A percentile compares a stretch with the other conserved stretches of the same genome.
These are phyloP conservation scores for Hirundichthys speculiger DNA, from an alignment of 2,113 vertebrate species.

Conservation along the genomic window DNA sequence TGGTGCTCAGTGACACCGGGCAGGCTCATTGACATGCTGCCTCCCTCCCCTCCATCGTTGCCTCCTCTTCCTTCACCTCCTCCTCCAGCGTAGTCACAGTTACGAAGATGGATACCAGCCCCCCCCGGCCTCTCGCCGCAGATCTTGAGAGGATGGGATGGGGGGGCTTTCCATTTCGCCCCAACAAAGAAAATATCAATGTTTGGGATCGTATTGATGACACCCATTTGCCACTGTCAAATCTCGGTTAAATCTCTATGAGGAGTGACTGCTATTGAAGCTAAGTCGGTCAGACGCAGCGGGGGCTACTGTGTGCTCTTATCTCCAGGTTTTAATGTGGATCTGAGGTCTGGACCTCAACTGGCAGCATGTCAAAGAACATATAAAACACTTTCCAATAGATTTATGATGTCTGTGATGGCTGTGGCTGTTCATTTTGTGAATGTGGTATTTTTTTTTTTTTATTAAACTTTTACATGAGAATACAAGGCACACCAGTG, in stretches of 20 bases:
- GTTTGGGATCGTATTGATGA: constrained; percentile 71
- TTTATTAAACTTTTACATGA: constrained; percentile 1
- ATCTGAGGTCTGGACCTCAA: no score
- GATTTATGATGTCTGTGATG: no score
- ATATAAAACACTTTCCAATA: no score
- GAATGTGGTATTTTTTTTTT: no score
- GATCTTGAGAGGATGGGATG: constrained; percentile 68
- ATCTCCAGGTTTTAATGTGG: no score
- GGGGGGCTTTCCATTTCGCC: constrained; percentile 65
- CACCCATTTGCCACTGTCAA: constrained; percentile 73
- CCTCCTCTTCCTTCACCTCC: constrained; percentile 75
- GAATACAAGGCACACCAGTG: constrained; percentile 12
- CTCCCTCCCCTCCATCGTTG: constrained; percentile 74
- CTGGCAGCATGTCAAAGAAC: no score
- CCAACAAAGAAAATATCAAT: constrained; percentile 73
- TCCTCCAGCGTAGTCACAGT: constrained; percentile 73
- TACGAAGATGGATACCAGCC: constrained; percentile 76
- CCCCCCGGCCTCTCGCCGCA: constrained; percentile 63
- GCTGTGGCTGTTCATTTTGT: no score
- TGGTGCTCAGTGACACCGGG: constrained; percentile 83
- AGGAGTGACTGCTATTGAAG: constrained; percentile 47
- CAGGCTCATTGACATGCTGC: constrained; percentile 84
- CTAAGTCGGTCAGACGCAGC: constrained; percentile 32
- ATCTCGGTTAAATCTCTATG: constrained; percentile 54
- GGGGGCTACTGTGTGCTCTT: no score